Evolutionary conservation across 1,140 invertebrate species (phyloP), one percentile per base, ranked within the genome.

Genomic region (Chironomus striatipennis): DNA sequence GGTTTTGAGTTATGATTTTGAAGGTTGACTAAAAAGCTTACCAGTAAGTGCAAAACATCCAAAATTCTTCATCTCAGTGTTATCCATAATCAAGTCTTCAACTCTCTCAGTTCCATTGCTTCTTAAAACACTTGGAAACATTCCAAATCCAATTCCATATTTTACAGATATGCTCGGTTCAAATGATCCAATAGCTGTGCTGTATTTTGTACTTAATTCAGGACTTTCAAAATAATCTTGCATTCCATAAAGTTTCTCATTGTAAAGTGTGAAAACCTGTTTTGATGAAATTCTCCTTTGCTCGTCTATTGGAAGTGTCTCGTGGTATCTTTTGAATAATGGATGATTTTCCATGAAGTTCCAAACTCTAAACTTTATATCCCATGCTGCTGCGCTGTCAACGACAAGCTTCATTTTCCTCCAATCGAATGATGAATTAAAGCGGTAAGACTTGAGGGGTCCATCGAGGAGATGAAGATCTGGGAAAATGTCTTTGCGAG

Each of bases 21-120:
- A n/a, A 34, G 24, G 24, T 34, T 34, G 24, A 2, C 24, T n/a
- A n/a, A n/a, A n/a, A n/a, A 34, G 5, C 24, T 34, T 34, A 34
- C 24, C 94, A 0, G 94, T 96, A 1, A 96, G 80, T 0, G 91
- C 90, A 83, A 93, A 95, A 79, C 90, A 93, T n/a, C 92, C 91
- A 75, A 83, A 76, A 73, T 89, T 89, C 75, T 86, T 81, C 15
- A 84, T 85, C 34, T 85, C 83, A 57, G 86, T 81, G n/a, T 85
- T 81, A 75, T 86, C 86, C 6, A 88, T 85, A 9, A 90, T 79
- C 78, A 88, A 85, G 34, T 87, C 81, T 43, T 84, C 81, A 78
- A 92, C 88, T 67, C 88, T 86, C 1, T 85, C 81, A 15, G 87
- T 87, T 0, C 89, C 90, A 75, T 86, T 77, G 0, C 83, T 85